phyloP scores from a whole-genome alignment of 2,888 invertebrate species.

The Sturmia bella region DNA sequence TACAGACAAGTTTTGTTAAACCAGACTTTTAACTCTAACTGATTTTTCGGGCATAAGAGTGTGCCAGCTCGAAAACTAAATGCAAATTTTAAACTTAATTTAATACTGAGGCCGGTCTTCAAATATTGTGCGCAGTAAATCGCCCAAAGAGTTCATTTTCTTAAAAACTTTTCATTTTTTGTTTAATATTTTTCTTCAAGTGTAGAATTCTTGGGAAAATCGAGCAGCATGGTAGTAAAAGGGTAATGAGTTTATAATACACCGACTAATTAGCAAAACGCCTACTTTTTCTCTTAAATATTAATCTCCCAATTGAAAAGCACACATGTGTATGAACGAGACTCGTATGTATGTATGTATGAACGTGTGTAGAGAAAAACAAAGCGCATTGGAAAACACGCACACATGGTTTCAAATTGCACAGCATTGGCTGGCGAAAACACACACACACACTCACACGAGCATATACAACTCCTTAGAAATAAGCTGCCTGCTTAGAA shows the following conservation, averaged over 20 bases:
- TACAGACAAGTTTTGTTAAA: too few species aligned
- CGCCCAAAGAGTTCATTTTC: too few species aligned
- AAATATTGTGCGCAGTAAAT: too few species aligned
- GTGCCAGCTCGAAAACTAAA: too few species aligned
- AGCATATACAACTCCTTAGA: not conserved
- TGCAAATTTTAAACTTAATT: too few species aligned
- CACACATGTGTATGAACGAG: conserved; percentile 15
- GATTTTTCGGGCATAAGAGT: too few species aligned
- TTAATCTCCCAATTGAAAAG: not conserved
- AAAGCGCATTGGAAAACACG: conserved; percentile 10
- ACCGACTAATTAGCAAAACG: conserved; percentile 64
- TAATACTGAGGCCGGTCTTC: too few species aligned
- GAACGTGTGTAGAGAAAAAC: not conserved
- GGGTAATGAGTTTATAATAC: conserved; percentile 45
- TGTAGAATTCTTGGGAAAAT: conserved; percentile 10
- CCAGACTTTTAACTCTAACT: too few species aligned
- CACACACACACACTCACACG: not conserved
- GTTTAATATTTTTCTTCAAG: conserved; percentile 1
- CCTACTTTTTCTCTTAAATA: conserved; percentile 46
- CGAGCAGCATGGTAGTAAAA: conserved; percentile 1
- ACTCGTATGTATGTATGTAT: not conserved
- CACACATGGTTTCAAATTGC: conserved; percentile 59
- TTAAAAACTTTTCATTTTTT: not conserved
- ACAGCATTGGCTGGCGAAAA: not conserved
- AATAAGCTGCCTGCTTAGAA: not conserved